Percentiles rank a stretch among this genome's conserved stretches.
phyloP scores from a whole-genome alignment of 2,797 vertebrate species.

The Esox lucius region DNA sequence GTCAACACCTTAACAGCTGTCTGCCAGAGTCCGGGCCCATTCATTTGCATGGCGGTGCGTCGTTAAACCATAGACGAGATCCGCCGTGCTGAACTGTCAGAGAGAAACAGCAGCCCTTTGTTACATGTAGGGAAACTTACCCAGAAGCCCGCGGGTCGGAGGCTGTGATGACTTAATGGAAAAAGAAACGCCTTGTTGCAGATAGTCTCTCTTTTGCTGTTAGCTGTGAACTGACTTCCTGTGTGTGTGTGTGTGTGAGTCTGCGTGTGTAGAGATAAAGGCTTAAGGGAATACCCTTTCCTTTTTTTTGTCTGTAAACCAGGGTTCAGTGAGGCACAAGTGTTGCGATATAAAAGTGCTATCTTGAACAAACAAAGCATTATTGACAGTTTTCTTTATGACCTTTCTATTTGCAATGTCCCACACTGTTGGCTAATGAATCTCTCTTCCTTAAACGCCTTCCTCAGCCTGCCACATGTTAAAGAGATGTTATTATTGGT shows the following conservation, averaged over 20 bases:
- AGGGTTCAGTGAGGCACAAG: not conserved
- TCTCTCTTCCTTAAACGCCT: not conserved
- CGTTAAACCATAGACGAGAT: constrained; percentile 55
- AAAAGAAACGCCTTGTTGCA: constrained; percentile 74
- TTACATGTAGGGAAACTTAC: constrained; percentile 57
- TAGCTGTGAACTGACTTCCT: constrained; percentile 77
- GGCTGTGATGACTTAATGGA: constrained; percentile 79
- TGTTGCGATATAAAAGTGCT: not conserved
- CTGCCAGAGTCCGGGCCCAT: constrained; percentile 40
- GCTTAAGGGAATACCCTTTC: constrained; percentile 66
- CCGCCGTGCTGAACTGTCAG: constrained; percentile 52
- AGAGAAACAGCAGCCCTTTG: constrained; percentile 67
- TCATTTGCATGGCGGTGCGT: constrained; percentile 66
- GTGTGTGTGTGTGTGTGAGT: constrained; percentile 15
- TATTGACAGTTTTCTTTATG: not conserved
- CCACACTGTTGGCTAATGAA: not conserved
- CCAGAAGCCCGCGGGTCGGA: constrained; percentile 40
- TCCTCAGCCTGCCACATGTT: not conserved
- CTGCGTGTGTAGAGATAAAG: constrained; percentile 48
- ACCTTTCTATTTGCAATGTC: not conserved
- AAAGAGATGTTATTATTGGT: constrained; percentile 12
- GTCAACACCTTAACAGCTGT: constrained; percentile 5
- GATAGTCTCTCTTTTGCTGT: constrained; percentile 75
- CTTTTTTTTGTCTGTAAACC: constrained; percentile 24
- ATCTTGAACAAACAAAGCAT: not conserved